These are phyloP conservation scores for Scaptomyza reducta DNA, from an alignment of 2,888 invertebrate genomes.

Conservation along the genomic window DNA sequence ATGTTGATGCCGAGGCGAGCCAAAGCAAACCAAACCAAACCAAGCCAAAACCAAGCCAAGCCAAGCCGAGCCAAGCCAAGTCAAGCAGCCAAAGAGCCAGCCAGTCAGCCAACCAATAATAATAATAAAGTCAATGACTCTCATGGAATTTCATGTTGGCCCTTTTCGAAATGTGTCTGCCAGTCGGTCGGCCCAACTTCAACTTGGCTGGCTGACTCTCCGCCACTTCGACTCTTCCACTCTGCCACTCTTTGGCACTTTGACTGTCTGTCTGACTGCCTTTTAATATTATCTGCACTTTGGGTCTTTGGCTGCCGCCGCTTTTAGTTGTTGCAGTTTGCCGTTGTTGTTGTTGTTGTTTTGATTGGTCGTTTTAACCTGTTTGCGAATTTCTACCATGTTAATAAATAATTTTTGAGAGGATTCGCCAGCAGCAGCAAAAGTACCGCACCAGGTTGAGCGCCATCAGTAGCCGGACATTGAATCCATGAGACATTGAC, in stretches of 20 bases:
- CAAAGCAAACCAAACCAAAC: slow-evolving; percentile 25
- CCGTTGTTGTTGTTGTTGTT: slow-evolving; percentile 70
- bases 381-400: slow-evolving; percentile 82
- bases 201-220: slow-evolving; percentile 39
- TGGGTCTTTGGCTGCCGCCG: slow-evolving; percentile 72
- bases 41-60: slow-evolving; percentile 28
- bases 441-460: slow-evolving; percentile 37
- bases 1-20: slow-evolving; percentile 25
- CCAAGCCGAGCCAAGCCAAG: slow-evolving; percentile 27
- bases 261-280: slow-evolving; percentile 45
- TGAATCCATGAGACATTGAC: slow-evolving; percentile 15
- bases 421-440: slow-evolving; percentile 68
- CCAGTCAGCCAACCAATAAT: slow-evolving; percentile 58
- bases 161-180: slow-evolving; percentile 78
- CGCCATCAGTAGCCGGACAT: slow-evolving; percentile 45
- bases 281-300: slow-evolving; percentile 78
- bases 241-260: slow-evolving; percentile 62
- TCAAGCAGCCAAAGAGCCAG: slow-evolving; percentile 28
- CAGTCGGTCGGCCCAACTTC: slow-evolving; percentile 61
- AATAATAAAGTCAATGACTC: slow-evolving; percentile 81
- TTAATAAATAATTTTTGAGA: slow-evolving; percentile 84
- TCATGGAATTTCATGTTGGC: slow-evolving; percentile 81
- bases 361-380: slow-evolving; percentile 82
- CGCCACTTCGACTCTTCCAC: too few relatives aligned
- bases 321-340: slow-evolving; percentile 42